Evolutionary conservation across 1,140 invertebrate genomes (phyloP), one percentile per base, ranked within the genome.

Genomic region (Drosophila elegans): DNA sequence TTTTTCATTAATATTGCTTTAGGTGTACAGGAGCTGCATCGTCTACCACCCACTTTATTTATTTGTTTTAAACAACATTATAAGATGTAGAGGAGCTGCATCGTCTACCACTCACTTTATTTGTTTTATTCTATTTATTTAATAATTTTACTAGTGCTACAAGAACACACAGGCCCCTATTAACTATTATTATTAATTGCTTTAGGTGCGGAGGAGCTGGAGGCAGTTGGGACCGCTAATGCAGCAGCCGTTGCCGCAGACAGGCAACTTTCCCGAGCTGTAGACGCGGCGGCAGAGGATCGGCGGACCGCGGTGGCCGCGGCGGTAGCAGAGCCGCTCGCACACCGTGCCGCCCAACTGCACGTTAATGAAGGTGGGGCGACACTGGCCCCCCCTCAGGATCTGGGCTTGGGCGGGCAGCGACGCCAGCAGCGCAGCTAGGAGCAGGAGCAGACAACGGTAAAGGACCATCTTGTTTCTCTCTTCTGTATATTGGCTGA

Each of bases 271-370:
- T 41, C 68, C 68, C 16, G 38, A 7, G 10, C 21, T 21, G 3
- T 34, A 4, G 2, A 27, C 32, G 3, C 61, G 61, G 1, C 51
- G 62, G n/a, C 68, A 72, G 4, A 66, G 3, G n/a, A 41, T 9
- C 11, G 51, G 60, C 9, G 61, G 61, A 3, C 61, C 62, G 3
- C 51, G 68, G 29, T 39, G 49, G 11, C 9, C 36, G n/a, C 44
- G 49, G 3, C 51, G 62, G n/a, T 56, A 72, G 52, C 68, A 71
- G 16, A 29, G 16, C 11, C 63, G 62, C 25, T 72, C 68, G 29
- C 68, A 72, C 7, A 72, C 44, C 10, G 42, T 16, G 1, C 53
- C 51, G 11, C 61, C 61, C 3, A 10, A n/a, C 13, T 16, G 10
- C 2, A 72, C 68, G 2, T 25, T 11, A 25, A 42, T n/a, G 9